Evolutionary conservation across 2,797 vertebrate genomes (phyloP).

Genomic region (Liparis tanakae): DNA sequence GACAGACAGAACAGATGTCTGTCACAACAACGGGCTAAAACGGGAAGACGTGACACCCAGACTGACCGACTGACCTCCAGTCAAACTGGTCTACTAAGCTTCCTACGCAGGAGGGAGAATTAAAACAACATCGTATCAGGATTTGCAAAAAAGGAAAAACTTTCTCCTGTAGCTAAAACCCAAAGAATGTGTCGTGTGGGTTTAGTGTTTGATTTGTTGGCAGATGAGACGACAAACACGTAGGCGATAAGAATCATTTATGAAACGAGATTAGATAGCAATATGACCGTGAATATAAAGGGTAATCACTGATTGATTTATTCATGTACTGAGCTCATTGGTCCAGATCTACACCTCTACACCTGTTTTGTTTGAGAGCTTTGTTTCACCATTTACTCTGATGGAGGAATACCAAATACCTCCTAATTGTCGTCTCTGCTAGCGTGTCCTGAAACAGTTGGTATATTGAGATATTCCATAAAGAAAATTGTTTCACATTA

Average conservation of each 20-base stretch:
- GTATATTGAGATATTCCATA: not conserved
- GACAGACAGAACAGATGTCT: constrained; percentile 36
- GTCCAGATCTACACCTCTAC: not conserved
- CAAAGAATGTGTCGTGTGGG: not conserved
- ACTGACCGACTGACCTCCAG: constrained; percentile 31
- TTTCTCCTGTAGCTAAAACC: constrained; percentile 13
- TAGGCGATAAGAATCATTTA: not conserved
- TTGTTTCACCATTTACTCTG: not conserved
- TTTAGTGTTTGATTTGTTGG: not conserved
- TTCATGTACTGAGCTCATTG: not conserved
- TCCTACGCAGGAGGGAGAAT: constrained; percentile 27
- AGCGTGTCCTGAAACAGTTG: not conserved
- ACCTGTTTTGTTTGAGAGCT: not conserved
- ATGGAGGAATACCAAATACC: not conserved
- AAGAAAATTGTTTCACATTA: not conserved
- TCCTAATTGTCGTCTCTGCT: not conserved
- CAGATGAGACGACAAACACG: not conserved
- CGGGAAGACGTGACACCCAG: constrained; percentile 32
- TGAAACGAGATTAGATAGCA: not conserved
- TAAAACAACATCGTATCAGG: constrained; percentile 20
- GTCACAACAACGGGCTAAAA: constrained; percentile 54
- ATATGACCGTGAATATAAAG: not conserved
- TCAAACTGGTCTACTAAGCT: constrained; percentile 31
- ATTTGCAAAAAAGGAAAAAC: constrained; percentile 43
- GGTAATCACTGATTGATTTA: not conserved